These are phyloP conservation scores for Cirrhinus molitorella DNA, from an alignment of 2,797 vertebrate species.

Conservation along the genomic window DNA sequence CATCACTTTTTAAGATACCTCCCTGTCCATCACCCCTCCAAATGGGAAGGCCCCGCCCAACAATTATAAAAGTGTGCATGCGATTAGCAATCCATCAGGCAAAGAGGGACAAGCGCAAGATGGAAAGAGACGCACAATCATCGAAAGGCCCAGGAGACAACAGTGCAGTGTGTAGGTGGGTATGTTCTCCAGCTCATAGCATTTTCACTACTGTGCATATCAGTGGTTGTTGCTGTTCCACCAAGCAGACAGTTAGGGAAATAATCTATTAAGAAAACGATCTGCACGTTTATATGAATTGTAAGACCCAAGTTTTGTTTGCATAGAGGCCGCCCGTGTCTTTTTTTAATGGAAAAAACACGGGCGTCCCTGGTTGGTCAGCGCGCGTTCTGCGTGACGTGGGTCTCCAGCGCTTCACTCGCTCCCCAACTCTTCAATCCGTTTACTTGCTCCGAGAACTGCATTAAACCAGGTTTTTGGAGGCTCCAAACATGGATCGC, in stretches of 20 bases:
- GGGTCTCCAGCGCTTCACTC: not conserved
- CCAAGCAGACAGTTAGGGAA: not conserved
- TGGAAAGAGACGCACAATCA: slow-evolving; percentile 58
- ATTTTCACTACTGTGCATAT: not conserved
- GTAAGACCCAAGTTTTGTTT: not conserved
- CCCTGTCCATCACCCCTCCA: not conserved
- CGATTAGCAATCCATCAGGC: not conserved
- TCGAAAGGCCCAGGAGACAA: not conserved
- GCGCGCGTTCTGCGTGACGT: slow-evolving; percentile 50
- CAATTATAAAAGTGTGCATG: slow-evolving; percentile 42
- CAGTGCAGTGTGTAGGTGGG: slow-evolving; percentile 71
- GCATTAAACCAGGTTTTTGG: not conserved
- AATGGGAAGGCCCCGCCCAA: slow-evolving; percentile 44
- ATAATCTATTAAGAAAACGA: not conserved
- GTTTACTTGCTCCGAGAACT: not conserved
- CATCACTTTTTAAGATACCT: not conserved
- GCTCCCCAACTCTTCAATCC: not conserved
- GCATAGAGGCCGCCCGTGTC: not conserved
- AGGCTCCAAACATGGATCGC: slow-evolving; percentile 55
- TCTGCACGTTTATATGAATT: not conserved
- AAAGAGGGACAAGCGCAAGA: slow-evolving; percentile 29
- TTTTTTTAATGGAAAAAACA: not conserved
- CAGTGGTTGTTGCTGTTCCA: not conserved
- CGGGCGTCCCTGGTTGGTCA: slow-evolving; percentile 41
- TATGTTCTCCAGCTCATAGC: not conserved